Percentiles rank a stretch among this genome's conserved stretches.
Evolutionary conservation across 1,140 invertebrate genomes (phyloP).

Genomic region (Drosophila tsacasi): DNA sequence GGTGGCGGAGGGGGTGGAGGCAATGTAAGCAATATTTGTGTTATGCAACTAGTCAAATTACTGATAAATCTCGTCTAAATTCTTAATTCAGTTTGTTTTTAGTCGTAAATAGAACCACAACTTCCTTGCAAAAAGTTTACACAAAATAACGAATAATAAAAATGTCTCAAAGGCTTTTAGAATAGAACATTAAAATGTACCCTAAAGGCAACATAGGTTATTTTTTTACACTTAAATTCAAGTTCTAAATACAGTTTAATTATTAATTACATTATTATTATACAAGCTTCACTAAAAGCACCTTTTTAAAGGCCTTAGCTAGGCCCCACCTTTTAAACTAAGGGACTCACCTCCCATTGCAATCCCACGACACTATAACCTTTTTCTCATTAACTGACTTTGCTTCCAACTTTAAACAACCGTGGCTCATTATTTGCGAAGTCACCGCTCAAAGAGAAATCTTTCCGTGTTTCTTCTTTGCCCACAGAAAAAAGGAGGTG

Average conservation of each 20-base stretch:
- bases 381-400: slow-evolving; percentile 53
- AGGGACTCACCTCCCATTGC: background rate
- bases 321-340: background rate
- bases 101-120: background rate
- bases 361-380: slow-evolving; percentile 13
- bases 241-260: background rate
- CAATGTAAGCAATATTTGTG: slow-evolving; percentile 85
- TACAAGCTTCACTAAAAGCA: background rate
- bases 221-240: background rate
- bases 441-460: slow-evolving; percentile 48
- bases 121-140: background rate
- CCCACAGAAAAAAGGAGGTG: slow-evolving; percentile 76
- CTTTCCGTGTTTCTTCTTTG: slow-evolving; percentile 44
- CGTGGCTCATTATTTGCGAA: slow-evolving; percentile 54
- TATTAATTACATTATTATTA: background rate
- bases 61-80: slow-evolving; percentile 1
- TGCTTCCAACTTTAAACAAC: slow-evolving; percentile 42
- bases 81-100: slow-evolving; percentile 1
- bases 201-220: background rate
- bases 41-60: slow-evolving; percentile 75
- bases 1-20: slow-evolving; percentile 61
- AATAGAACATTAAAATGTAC: background rate
- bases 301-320: too few relatives aligned
- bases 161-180: background rate
- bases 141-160: background rate